Conservation (phyloP, 37 sponge, comb jelly and placozoan genomes). For the Petrosia ficiformis region DNA sequence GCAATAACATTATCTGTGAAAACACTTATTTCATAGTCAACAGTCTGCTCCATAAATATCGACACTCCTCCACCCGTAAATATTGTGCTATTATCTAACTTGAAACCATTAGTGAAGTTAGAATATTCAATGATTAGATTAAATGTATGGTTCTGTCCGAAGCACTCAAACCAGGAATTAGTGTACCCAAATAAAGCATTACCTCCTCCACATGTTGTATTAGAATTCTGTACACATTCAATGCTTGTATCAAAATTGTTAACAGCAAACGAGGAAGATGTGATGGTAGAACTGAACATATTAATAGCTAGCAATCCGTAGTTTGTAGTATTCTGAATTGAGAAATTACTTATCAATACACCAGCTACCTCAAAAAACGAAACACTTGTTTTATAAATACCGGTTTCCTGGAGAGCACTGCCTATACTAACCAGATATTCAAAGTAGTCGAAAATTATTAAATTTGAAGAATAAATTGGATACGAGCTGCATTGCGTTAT, state of each 20-base stretch:
- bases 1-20: neutral
- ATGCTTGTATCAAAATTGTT: neutral
- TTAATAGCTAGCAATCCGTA: slow-evolving; percentile 6
- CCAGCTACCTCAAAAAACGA: no score
- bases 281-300: neutral
- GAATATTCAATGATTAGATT: neutral
- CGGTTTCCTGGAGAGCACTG: no score
- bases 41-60: neutral
- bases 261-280: neutral
- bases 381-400: no score
- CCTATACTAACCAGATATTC: no score
- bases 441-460: no score
- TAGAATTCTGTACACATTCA: neutral
- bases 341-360: neutral
- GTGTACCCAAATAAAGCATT: neutral
- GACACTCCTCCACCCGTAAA: neutral
- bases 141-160: no score
- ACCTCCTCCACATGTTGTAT: neutral
- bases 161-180: neutral
- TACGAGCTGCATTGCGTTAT: neutral
- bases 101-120: neutral
- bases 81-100: neutral
- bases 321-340: slow-evolving; percentile 12
- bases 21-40: neutral
- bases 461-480: no score